Evolutionary conservation across 2,888 invertebrate genomes (phyloP).

Genomic region (Scaptodrosophila latifasciaeformis): DNA sequence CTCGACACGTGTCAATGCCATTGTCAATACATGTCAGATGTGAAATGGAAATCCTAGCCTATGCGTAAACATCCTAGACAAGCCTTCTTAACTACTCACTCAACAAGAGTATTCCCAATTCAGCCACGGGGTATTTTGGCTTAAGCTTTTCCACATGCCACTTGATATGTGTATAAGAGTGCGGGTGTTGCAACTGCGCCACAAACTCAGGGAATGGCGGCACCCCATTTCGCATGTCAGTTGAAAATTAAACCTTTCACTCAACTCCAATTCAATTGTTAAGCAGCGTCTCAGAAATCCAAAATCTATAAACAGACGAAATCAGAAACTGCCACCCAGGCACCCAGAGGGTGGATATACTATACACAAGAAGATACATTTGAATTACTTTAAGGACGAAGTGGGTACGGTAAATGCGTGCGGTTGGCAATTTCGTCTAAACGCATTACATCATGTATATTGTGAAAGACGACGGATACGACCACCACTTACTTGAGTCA

Average conservation of each 20-base stretch:
- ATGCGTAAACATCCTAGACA: conserved; percentile 50
- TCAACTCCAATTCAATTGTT: conserved; percentile 54
- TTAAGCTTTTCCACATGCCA: conserved; percentile 17
- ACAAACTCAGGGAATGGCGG: conserved; percentile 5
- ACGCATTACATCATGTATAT: conserved; percentile 36
- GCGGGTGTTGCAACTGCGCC: conserved; percentile 41
- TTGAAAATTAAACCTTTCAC: conserved; percentile 63
- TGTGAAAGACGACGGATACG: conserved; percentile 4
- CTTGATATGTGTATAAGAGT: too few relatives aligned
- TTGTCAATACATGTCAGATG: conserved; percentile 55
- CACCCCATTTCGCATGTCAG: conserved; percentile 42
- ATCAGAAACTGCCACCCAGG: conserved; percentile 40
- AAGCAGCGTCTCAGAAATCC: conserved; percentile 31
- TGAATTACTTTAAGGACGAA: too few relatives aligned
- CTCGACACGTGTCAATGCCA: conserved; percentile 65
- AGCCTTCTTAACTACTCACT: conserved; percentile 55
- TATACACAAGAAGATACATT: too few relatives aligned
- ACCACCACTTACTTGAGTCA: conserved; percentile 4
- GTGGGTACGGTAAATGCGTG: too few relatives aligned
- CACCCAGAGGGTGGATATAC: too few relatives aligned
- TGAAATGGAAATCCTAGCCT: conserved; percentile 50
- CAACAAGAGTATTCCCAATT: conserved; percentile 32
- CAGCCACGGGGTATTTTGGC: too few relatives aligned
- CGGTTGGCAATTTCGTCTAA: conserved; percentile 35
- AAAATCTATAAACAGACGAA: conserved; percentile 51